Percentiles rank a stretch among this genome's conserved stretches.
Conservation (phyloP, 2,113 vertebrate species). For the Copsychus sechellarum region DNA sequence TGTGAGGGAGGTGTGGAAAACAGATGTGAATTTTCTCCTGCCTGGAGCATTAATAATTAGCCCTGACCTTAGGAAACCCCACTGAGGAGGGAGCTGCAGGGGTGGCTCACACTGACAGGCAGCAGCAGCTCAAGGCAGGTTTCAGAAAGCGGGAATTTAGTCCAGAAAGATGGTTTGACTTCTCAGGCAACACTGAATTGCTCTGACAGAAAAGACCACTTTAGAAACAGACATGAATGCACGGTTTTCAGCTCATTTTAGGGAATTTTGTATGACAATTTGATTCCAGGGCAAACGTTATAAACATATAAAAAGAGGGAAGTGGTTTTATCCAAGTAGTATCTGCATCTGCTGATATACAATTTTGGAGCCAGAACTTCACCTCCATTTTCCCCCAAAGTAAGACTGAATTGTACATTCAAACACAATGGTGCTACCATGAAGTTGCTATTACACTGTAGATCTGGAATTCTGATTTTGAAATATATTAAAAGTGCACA, state of each 20-base stretch:
- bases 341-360: not conserved
- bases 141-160: not conserved
- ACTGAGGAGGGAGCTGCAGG: not conserved
- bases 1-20: not conserved
- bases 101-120: not conserved
- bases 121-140: not conserved
- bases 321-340: not conserved
- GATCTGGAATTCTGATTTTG: not conserved
- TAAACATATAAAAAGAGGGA: not conserved
- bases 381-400: not conserved
- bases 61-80: not conserved
- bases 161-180: not conserved
- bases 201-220: not conserved
- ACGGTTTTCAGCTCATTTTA: not conserved
- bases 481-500: not conserved
- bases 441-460: accelerated
- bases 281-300: not conserved
- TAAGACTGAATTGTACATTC: not conserved
- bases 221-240: not conserved
- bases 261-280: not conserved
- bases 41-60: not conserved
- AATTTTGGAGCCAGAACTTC: not conserved
- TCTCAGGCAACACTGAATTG: not conserved
- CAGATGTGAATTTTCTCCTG: not conserved
- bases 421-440: not conserved